Base-by-base conservation (phyloP, 2,113 vertebrate genomes). In the Corythornis vintsioides region DNA sequence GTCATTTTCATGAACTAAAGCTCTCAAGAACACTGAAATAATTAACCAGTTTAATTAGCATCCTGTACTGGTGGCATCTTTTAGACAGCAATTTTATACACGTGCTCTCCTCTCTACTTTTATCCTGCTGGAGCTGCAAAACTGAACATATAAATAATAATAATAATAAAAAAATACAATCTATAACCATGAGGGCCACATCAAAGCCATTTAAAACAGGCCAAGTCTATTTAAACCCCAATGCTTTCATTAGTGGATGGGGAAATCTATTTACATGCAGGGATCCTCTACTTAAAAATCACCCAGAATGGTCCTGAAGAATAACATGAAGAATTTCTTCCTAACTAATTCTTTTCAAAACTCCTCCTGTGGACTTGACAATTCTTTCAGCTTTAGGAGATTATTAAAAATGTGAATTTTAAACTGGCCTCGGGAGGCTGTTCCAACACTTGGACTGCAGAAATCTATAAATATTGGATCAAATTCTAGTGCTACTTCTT, bases 401-500 rank as follows among this genome's bases (percentile, higher is more conserved):
- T 69, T 29, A 93, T 55, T 53, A 61, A 72, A 94, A 79, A 69
- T 35, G n/a, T 75, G 74, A 70, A 73, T 79, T 90, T 79, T 55
- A 88, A 73, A 29, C 71, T 43, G 22, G 47, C 77, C 74, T 92
- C 84, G 12, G 19, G 64, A 89, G 78, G 60, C 16, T 71, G 47
- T 73, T 91, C 28, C 21, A 89, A 73, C 63, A 50, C 83, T 66
- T 18, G 48, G 53, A 86, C n/a, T 83, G 71, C 20, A 91, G 78
- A 91, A 73, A 88, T 85, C 92, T 80, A 85, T 85, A 91, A 92
- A 92, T 67, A 94, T 56, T 85, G 67, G 74, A 91, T 85, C 82
- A 92, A 92, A 77, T 65, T 91, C 71, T 22, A 71, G 75, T 75
- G 80, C 33, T 29, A 43, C 67, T 76, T 88, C 66, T 59, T 83